Evolutionary conservation across 1,140 invertebrate species (phyloP).

Genomic region (Drosophila rhopaloa): DNA sequence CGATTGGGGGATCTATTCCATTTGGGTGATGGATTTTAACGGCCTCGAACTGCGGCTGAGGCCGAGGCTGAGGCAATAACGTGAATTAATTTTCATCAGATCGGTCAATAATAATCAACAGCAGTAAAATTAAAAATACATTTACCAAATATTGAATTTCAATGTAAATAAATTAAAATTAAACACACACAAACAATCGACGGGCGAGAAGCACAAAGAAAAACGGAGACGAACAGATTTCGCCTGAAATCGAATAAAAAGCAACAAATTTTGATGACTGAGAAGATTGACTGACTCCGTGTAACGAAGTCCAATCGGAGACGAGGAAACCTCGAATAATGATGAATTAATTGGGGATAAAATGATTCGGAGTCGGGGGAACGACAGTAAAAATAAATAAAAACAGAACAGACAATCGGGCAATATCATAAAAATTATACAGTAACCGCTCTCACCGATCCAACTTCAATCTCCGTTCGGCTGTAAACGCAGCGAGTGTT

Average conservation of each 20-base stretch:
- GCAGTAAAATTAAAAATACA: conserved; percentile 79
- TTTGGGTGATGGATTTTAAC: conserved; percentile 44
- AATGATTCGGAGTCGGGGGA: conserved; percentile 49
- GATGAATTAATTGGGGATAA: conserved; percentile 81
- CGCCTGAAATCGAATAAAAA: conserved; percentile 80
- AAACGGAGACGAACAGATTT: conserved; percentile 49
- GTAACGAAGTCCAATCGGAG: conserved; percentile 33
- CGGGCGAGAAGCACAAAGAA: conserved; percentile 16
- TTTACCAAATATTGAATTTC: conserved; percentile 84
- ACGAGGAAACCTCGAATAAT: conserved; percentile 65
- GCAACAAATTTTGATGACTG: conserved; percentile 65
- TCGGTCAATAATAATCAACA: conserved; percentile 60
- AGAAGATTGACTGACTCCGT: conserved; percentile 33
- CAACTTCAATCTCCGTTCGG: conserved; percentile 21
- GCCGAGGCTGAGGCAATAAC: conserved; percentile 20
- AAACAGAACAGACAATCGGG: conserved; percentile 45
- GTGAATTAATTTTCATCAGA: conserved; percentile 63
- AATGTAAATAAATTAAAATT: conserved; percentile 82
- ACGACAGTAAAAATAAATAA: conserved; percentile 58
- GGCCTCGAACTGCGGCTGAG: conserved; percentile 9
- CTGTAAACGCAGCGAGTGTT: conserved; percentile 24
- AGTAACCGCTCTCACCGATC: conserved; percentile 57
- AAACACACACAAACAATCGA: conserved; percentile 42
- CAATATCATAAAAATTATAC: conserved; percentile 82
- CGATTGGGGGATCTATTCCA: conserved; percentile 32